phyloP scores from a whole-genome alignment of 2,888 invertebrate genomes.

The Trichopoda pennipes region DNA sequence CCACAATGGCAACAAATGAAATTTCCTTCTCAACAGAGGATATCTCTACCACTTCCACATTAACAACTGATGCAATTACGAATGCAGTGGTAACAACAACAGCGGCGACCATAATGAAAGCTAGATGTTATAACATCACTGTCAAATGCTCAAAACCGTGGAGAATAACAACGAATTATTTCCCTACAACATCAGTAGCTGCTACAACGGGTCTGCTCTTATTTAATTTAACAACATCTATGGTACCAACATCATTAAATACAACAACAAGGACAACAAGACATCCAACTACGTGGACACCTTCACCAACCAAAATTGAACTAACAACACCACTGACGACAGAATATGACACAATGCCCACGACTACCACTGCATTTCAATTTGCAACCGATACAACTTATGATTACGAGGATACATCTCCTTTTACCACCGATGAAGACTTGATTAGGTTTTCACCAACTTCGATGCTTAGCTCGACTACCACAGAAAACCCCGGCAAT shows the following conservation, averaged over 20 bases:
- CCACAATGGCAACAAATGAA: conserved; percentile 62
- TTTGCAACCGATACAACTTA: conserved; percentile 3
- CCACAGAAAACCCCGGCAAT: conserved; percentile 67
- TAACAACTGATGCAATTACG: conserved; percentile 67
- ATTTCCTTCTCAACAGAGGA: conserved; percentile 48
- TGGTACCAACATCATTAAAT: conserved; percentile 43
- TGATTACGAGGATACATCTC: conserved; percentile 47
- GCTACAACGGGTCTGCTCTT: conserved; percentile 72
- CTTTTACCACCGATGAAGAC: conserved; percentile 41
- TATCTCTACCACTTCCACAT: conserved; percentile 30
- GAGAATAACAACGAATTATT: conserved; percentile 77
- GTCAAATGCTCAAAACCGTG: conserved; percentile 77
- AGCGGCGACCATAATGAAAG: conserved; percentile 69
- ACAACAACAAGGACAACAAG: conserved; percentile 30
- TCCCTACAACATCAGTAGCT: conserved; percentile 80
- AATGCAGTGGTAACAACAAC: conserved; percentile 71
- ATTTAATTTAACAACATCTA: conserved; percentile 60
- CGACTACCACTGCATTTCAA: conserved; percentile 36
- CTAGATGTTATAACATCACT: conserved; percentile 78
- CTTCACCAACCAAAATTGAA: conserved; percentile 40
- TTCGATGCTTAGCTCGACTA: conserved; percentile 59
- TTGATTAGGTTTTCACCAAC: conserved; percentile 25
- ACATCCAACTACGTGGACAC: conserved; percentile 41
- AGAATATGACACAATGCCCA: conserved; percentile 49
- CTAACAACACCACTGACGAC: conserved; percentile 57